These are phyloP conservation scores for Colius striatus DNA, from an alignment of 2,113 vertebrate genomes.

Conservation along the genomic window DNA sequence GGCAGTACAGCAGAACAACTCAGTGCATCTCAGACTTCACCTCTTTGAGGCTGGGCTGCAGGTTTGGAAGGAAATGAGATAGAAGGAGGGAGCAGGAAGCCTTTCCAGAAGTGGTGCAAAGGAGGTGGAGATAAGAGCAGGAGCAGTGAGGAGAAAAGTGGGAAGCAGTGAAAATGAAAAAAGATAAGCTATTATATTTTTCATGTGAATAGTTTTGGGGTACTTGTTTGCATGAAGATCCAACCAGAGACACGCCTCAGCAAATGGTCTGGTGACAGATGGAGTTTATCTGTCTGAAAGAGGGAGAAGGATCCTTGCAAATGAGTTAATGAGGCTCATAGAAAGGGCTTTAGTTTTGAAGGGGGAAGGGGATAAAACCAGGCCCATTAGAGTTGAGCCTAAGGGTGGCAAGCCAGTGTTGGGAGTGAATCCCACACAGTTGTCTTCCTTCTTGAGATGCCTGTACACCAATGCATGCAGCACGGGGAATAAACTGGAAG, in stretches of 20 bases:
- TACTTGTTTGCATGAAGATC: not conserved
- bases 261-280: not conserved
- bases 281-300: no score
- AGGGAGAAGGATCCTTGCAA: no score
- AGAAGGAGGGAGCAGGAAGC: not conserved
- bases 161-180: not conserved
- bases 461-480: no score
- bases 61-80: not conserved
- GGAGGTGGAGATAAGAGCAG: not conserved
- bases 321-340: no score
- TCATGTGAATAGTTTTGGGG: not conserved
- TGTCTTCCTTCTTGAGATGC: no score
- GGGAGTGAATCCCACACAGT: no score
- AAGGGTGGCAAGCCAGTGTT: no score
- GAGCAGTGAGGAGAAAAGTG: not conserved
- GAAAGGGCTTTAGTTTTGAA: no score
- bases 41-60: not conserved
- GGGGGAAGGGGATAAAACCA: no score
- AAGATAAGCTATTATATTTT: not conserved
- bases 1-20: not conserved
- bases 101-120: not conserved
- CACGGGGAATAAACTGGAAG: no score
- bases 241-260: not conserved
- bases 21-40: not conserved
- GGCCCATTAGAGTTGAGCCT: no score